Percentiles rank a stretch among this genome's conserved stretches.
These are phyloP conservation scores for Cygnus atratus DNA, from an alignment of 2,113 vertebrate species.

Conservation along the genomic window DNA sequence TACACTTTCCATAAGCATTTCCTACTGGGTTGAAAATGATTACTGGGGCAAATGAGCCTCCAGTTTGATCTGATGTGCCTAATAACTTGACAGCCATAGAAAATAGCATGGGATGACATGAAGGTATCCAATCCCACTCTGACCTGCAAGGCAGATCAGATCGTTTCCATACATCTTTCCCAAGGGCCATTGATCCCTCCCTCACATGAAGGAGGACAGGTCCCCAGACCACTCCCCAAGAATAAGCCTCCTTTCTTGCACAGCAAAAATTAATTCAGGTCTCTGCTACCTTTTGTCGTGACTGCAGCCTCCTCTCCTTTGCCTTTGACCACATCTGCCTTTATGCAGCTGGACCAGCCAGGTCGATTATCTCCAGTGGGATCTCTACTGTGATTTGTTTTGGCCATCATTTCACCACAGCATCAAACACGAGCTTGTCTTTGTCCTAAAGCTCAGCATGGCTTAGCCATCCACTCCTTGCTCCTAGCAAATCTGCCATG, in stretches of 20 bases:
- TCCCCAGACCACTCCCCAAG: background rate
- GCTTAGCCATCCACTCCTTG: background rate
- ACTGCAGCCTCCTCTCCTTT: background rate
- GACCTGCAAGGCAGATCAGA: background rate
- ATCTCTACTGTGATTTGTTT: background rate
- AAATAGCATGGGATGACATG: background rate
- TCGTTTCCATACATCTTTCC: background rate
- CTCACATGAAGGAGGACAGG: background rate
- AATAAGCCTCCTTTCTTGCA: background rate
- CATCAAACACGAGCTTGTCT: background rate
- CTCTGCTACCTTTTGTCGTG: background rate
- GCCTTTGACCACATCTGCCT: background rate
- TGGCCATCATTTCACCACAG: background rate
- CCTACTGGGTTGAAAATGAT: background rate
- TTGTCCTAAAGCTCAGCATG: background rate
- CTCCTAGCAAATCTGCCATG: background rate
- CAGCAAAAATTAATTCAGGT: background rate
- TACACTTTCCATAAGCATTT: background rate
- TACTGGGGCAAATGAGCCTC: background rate
- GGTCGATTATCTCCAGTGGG: background rate
- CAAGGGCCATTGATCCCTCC: background rate
- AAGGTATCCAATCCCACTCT: background rate
- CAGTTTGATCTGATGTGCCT: background rate
- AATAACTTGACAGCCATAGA: background rate
- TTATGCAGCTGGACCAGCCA: background rate